A percentile compares a stretch with the other conserved stretches of the same genome.
Evolutionary conservation across 1,140 invertebrate genomes (phyloP).

Genomic region (Rhopalosiphum padi): DNA sequence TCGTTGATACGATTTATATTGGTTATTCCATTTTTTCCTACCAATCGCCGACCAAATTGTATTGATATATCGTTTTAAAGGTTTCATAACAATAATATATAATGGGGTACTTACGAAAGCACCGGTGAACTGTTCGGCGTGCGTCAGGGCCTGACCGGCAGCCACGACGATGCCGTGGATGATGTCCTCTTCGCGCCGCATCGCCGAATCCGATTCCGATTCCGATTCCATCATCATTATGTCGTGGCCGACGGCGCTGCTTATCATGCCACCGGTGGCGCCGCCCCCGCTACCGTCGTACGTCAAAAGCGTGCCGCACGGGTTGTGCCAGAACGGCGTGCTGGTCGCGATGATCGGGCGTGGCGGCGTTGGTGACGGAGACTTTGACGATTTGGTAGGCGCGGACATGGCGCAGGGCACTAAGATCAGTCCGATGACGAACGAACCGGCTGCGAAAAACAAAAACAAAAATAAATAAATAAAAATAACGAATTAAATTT

Average conservation of each 20-base stretch:
- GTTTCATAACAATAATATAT: background rate
- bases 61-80: background rate
- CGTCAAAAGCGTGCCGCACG: conserved; percentile 65
- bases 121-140: conserved; percentile 65
- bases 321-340: conserved; percentile 66
- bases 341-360: conserved; percentile 47
- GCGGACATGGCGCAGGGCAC: conserved; percentile 46
- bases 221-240: conserved; percentile 44
- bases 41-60: background rate
- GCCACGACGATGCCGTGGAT: conserved; percentile 65
- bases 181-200: conserved; percentile 61
- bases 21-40: background rate
- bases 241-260: conserved; percentile 62
- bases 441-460: conserved; percentile 34
- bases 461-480: background rate
- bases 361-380: background rate
- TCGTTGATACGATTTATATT: background rate
- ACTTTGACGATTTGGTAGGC: conserved; percentile 54
- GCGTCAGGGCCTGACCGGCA: conserved; percentile 65
- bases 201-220: conserved; percentile 12
- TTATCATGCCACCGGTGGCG: conserved; percentile 62
- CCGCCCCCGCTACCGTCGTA: conserved; percentile 63
- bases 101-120: conserved; percentile 67
- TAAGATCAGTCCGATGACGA: conserved; percentile 44
- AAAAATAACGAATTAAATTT: background rate